Evolutionary conservation across 2,797 vertebrate genomes (phyloP).

Genomic region (Hippopotamyrus pictus): DNA sequence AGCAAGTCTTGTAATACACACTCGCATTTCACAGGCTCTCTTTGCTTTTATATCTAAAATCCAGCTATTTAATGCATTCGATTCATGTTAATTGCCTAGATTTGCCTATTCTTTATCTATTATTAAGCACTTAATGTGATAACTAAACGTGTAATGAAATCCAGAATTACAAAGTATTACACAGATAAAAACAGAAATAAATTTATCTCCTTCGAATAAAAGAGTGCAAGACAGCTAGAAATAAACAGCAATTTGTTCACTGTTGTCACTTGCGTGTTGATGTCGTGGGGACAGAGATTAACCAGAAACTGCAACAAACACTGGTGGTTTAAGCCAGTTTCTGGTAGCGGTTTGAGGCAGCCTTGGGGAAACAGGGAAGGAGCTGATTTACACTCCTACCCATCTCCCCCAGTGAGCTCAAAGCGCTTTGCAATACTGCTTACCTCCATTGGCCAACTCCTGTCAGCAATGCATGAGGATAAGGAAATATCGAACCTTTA

Average conservation of each 20-base stretch:
- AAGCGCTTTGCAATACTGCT: neutral
- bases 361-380: neutral
- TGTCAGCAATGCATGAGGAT: neutral
- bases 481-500: neutral
- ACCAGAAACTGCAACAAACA: neutral
- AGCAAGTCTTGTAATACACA: neutral
- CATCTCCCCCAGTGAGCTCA: neutral
- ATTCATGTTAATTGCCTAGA: neutral
- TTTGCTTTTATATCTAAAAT: neutral
- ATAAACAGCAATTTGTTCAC: neutral
- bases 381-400: neutral
- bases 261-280: neutral
- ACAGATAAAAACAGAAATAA: neutral
- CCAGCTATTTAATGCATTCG: neutral
- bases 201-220: neutral
- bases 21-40: neutral
- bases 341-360: neutral
- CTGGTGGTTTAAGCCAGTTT: neutral
- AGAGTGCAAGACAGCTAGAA: neutral
- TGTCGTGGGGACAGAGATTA: neutral
- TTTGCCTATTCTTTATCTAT: neutral
- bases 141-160: neutral
- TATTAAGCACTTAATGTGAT: neutral
- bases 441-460: neutral
- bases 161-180: neutral